These are phyloP conservation scores for Chitala chitala DNA, from an alignment of 2,113 vertebrate genomes.

Conservation along the genomic window DNA sequence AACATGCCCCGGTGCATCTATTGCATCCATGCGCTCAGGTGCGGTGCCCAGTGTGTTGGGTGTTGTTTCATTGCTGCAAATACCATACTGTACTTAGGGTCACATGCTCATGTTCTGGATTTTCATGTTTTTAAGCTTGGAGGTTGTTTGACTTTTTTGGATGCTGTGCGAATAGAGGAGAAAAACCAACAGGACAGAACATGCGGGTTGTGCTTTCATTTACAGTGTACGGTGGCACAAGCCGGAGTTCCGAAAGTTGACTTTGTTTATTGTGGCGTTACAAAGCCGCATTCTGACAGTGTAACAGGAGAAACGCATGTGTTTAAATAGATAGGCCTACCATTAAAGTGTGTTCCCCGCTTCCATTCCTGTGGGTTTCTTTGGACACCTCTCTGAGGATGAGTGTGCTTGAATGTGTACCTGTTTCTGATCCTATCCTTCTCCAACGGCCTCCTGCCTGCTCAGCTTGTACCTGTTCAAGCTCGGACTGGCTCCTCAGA, in stretches of 20 bases:
- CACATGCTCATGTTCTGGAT: neutral
- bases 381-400: no score
- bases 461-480: slow-evolving; percentile 93
- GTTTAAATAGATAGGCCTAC: neutral
- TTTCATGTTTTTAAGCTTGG: no score
- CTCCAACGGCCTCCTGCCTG: neutral
- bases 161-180: neutral
- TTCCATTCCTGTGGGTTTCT: no score
- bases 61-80: no score
- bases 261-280: no score
- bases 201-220: neutral
- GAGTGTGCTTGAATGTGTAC: no score
- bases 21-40: slow-evolving; percentile 97
- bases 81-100: no score
- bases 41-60: slow-evolving; percentile 37
- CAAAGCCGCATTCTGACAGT: no score
- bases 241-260: no score
- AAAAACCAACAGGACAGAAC: neutral
- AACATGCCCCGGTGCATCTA: slow-evolving; percentile 98
- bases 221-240: neutral
- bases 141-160: no score
- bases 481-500: slow-evolving; percentile 91
- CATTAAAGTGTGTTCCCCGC: neutral
- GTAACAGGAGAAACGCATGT: neutral
- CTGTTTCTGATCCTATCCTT: neutral